phyloP scores from a whole-genome alignment of 2,888 invertebrate genomes.

The Pterostichus niger region DNA sequence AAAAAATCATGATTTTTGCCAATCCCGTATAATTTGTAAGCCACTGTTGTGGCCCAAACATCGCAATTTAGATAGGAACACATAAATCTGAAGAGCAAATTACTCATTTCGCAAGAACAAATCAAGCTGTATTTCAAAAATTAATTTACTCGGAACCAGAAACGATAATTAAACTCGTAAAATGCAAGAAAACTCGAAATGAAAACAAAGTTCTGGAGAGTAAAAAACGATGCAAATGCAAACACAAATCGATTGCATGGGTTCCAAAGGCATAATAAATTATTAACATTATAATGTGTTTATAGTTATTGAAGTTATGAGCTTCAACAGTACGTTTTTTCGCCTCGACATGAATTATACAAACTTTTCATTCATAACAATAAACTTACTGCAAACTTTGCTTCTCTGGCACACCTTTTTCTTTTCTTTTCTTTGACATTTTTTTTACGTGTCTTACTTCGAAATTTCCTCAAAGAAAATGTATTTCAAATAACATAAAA shows the following conservation, averaged over 20 bases:
- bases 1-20: no score
- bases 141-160: slow-evolving; percentile 17
- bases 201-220: slow-evolving; percentile 21
- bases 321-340: background rate
- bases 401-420: slow-evolving; percentile 19
- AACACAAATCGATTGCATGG: slow-evolving; percentile 15
- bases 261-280: slow-evolving; percentile 20
- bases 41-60: no score
- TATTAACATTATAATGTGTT: slow-evolving; percentile 42
- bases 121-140: slow-evolving; percentile 35
- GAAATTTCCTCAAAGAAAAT: slow-evolving; percentile 21
- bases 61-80: no score
- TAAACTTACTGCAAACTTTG: slow-evolving; percentile 41
- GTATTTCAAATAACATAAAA: no score
- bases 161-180: slow-evolving; percentile 45
- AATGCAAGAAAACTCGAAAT: slow-evolving; percentile 18
- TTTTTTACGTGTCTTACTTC: slow-evolving; percentile 25
- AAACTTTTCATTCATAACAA: slow-evolving; percentile 46
- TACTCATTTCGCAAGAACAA: slow-evolving; percentile 17
- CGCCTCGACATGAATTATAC: slow-evolving; percentile 34
- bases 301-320: slow-evolving; percentile 34
- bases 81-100: background rate
- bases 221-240: background rate
- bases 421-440: slow-evolving; percentile 23
- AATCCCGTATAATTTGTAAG: no score